Base-by-base conservation (phyloP, 2,888 invertebrate species). In the Alentia gelatinosa region DNA sequence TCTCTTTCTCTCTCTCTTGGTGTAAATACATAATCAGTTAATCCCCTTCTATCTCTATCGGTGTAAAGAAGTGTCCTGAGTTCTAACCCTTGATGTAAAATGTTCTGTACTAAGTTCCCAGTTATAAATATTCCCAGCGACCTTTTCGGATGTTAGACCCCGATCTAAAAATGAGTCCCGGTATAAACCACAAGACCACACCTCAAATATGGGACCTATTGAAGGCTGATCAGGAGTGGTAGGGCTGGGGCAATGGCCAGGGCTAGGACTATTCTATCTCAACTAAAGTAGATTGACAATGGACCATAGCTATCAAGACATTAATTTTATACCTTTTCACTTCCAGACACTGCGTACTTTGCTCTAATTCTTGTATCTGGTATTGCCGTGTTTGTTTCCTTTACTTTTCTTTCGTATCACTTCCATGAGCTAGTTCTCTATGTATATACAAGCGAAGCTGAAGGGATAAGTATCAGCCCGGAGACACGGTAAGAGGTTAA, bases 241-340 rank as follows among this genome's bases (percentile, higher is more conserved):
- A 47, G 86, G 47, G 86, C 86, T 47, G 47, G 47, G 30, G 42
- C 47, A 42, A 86, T 23, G 86, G 26, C 42, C 33, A 12, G 86
- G 86, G 86, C 86, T 86, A 86, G 86, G 30, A 30, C 86, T 86
- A 86, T 86, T 47, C 86, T 86, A 86, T 30, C 86, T 86, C 86
- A 40, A 12, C 86, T 86, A 86, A 86, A 33, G 33, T 86, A 86
- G 35, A 23, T 86, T 33, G 1, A 86, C 47, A 33, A 33, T 86
- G 86, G 42, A 86, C 47, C 86, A 3, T 42, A 47, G 42, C 30
- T 9, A 30, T 86, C 30, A 42, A 19, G 30, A 35, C n/a, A 50
- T 47, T 86, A 86, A 50, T 19, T 42, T 5, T 86, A 42, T 47
- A 86, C 86, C 30, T 86, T 47, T 86, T 86, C 47, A 86, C 47